These are phyloP conservation scores for Heterotis niloticus DNA, from an alignment of 2,113 vertebrate species.

Conservation along the genomic window DNA sequence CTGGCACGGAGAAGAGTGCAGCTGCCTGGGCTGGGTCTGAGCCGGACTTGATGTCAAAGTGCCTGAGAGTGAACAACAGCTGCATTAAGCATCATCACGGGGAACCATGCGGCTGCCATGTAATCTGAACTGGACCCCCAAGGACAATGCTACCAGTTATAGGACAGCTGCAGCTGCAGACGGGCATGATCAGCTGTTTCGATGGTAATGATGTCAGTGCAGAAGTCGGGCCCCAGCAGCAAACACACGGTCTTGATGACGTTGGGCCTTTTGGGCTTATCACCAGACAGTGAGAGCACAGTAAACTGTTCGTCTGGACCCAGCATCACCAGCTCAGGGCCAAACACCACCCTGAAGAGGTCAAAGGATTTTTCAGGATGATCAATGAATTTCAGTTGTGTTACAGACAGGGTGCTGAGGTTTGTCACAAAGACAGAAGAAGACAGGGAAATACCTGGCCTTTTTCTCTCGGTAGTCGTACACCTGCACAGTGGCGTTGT, in stretches of 20 bases:
- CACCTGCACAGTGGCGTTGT: constrained; percentile 81
- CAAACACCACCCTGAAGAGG: constrained; percentile 76
- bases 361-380: no score
- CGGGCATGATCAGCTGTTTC: constrained; percentile 85
- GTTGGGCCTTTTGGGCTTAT: constrained; percentile 77
- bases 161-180: constrained; percentile 83
- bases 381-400: not conserved
- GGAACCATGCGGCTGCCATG: no score
- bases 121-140: not conserved
- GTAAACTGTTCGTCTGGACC: constrained; percentile 88
- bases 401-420: not conserved
- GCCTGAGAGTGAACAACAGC: constrained; percentile 56
- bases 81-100: not conserved
- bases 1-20: constrained; percentile 74
- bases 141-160: constrained; percentile 73
- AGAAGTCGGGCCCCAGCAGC: constrained; percentile 86
- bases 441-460: constrained; percentile 64
- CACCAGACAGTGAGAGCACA: constrained; percentile 76
- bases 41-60: constrained; percentile 69
- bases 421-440: no score
- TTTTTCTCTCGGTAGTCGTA: constrained; percentile 84
- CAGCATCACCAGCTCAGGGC: constrained; percentile 81
- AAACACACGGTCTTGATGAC: constrained; percentile 78
- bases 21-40: constrained; percentile 37
- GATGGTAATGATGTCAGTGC: constrained; percentile 81